Evolutionary conservation across 2,797 vertebrate species (phyloP), one percentile per base, ranked within the genome.

Genomic region (Oryzias dopingdopingensis): DNA sequence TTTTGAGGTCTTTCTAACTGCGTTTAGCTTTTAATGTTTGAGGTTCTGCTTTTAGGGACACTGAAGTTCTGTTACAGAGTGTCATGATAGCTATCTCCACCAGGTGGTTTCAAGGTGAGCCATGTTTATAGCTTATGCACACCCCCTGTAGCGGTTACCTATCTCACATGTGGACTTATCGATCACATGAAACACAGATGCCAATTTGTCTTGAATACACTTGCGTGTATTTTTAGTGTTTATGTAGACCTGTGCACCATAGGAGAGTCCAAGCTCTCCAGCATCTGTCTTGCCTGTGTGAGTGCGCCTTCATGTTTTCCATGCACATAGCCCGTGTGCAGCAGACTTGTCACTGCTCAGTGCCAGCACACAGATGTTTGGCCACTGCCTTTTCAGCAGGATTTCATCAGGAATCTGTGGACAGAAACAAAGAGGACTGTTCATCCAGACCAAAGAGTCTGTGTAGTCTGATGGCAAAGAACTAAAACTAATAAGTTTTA

Each of bases 341-440:
- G 74, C 82, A 91, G 90, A 90, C 73, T 71, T 77, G 79, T 88
- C 72, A 64, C 89, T 70, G 69, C 67, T 75, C 68, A 65, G 64
- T 83, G 89, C 86, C 91, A 90, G 83, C 85, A 61, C 77, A 81
- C 93, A 92, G 90, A 89, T 90, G 85, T 91, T 90, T 90, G 81
- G 83, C 88, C 83, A 74, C 73, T 68, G 72, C 74, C 72, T 65
- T 87, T 82, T 85, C 70, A 70, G 67, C 76, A 66, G 68, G 77
- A 88, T 58, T 73, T 80, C 66, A 71, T 88, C 84, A 88, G 83
- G 69, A 89, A 74, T 89, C 90, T 91, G 84, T 83, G 81, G 91
- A 90, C 83, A 89, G 89, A 90, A 88, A 92, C 79, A 83, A 51
- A 74, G 58, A 50, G 67, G 89, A 82, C 47, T 77, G 77, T 88